These are phyloP conservation scores for Muraenolepis orangiensis DNA, from an alignment of 2,797 vertebrate species.

Conservation along the genomic window DNA sequence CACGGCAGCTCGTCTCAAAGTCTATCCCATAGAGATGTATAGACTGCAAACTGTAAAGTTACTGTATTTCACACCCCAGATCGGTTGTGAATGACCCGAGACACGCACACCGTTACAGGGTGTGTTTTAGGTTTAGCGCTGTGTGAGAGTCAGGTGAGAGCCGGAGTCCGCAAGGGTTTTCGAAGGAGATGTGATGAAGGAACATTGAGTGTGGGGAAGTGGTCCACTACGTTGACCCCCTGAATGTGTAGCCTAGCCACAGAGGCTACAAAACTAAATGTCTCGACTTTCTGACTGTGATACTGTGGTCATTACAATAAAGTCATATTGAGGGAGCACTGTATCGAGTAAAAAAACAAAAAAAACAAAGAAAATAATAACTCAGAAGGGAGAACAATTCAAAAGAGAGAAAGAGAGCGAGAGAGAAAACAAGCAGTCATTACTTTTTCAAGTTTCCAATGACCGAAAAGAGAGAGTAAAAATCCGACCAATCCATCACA, in stretches of 20 bases:
- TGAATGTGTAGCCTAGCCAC: not conserved
- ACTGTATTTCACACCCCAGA: not conserved
- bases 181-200: not conserved
- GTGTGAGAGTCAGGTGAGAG: slow-evolving; percentile 52
- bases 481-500: slow-evolving; percentile 54
- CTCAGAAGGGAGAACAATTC: slow-evolving; percentile 39
- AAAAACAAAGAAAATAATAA: slow-evolving; percentile 29
- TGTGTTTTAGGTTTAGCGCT: slow-evolving; percentile 36
- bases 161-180: slow-evolving; percentile 51
- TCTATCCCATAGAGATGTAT: not conserved
- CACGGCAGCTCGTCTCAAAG: not conserved
- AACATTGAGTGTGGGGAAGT: not conserved
- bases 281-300: not conserved
- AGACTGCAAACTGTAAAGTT: not conserved
- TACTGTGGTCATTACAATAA: slow-evolving; percentile 5
- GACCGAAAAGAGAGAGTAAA: slow-evolving; percentile 61
- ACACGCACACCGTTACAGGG: not conserved
- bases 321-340: slow-evolving; percentile 64
- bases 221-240: not conserved
- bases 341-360: slow-evolving; percentile 48
- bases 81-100: not conserved
- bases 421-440: slow-evolving; percentile 56
- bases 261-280: not conserved
- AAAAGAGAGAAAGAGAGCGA: not conserved
- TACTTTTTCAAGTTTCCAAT: slow-evolving; percentile 76